Evolutionary conservation across 2,113 vertebrate genomes (phyloP).

Genomic region (Sminthopsis crassicaudata): DNA sequence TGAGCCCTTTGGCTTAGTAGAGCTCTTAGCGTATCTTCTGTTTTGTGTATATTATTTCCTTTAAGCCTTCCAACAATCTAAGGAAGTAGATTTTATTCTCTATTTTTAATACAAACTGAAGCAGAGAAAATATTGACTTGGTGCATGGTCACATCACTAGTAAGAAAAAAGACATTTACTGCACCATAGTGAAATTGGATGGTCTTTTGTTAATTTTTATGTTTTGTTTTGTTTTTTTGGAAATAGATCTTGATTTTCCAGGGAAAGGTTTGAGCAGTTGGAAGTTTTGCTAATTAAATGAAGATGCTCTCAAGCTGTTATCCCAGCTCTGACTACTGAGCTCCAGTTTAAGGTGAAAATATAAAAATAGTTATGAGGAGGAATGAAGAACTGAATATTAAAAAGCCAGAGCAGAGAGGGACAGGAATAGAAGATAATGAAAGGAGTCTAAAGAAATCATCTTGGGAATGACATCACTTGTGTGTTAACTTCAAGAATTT

Average conservation of each 20-base stretch:
- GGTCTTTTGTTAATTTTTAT: too few species aligned
- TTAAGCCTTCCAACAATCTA: conserved; percentile 21
- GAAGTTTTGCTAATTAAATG: not conserved
- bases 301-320: not conserved
- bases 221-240: not conserved
- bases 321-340: not conserved
- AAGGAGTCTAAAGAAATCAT: not conserved
- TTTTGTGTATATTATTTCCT: not conserved
- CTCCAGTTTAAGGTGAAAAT: not conserved
- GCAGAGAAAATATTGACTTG: not conserved
- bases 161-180: not conserved
- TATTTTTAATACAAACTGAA: not conserved
- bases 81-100: conserved; percentile 16
- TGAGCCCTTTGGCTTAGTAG: not conserved
- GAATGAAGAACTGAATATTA: not conserved
- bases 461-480: not conserved
- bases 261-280: not conserved
- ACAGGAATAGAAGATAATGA: not conserved
- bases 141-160: not conserved
- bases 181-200: not conserved
- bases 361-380: not conserved
- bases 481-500: not conserved
- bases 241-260: not conserved
- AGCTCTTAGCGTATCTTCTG: not conserved
- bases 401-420: not conserved